Percentiles rank a stretch among this genome's conserved stretches.
Conservation (phyloP, 2,888 invertebrate species). For the Cetonia aurata region DNA sequence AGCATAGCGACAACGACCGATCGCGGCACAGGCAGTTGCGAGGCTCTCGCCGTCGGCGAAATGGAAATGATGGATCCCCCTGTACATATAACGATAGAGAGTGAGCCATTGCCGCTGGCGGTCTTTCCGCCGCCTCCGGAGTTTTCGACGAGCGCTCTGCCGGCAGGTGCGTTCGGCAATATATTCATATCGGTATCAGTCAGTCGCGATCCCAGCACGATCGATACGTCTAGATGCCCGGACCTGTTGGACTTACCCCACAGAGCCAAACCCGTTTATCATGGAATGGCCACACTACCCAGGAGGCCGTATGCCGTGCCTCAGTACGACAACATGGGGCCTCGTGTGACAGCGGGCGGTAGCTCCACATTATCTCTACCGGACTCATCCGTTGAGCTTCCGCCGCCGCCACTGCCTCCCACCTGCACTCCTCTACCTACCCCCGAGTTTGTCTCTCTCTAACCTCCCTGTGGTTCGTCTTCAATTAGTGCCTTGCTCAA, state of each 20-base stretch:
- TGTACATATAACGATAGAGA: constrained; percentile 70
- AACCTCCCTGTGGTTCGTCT: constrained; percentile 65
- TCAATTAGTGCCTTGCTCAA: constrained; percentile 68
- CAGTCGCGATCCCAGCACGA: constrained; percentile 77
- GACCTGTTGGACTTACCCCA: constrained; percentile 82
- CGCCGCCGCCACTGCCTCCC: constrained; percentile 71
- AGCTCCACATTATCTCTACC: constrained; percentile 89
- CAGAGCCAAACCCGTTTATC: constrained; percentile 65
- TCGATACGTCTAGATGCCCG: constrained; percentile 80
- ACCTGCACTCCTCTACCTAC: constrained; percentile 69
- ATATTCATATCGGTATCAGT: constrained; percentile 88
- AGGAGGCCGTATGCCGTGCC: constrained; percentile 70
- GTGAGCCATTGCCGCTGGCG: constrained; percentile 64
- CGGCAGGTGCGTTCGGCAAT: constrained; percentile 76
- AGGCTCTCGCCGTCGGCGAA: constrained; percentile 67
- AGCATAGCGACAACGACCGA: constrained; percentile 80
- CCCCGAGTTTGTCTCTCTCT: constrained; percentile 72
- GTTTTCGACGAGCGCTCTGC: constrained; percentile 70
- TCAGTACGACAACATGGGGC: constrained; percentile 92
- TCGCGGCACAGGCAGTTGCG: constrained; percentile 70
- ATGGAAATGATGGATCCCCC: constrained; percentile 69
- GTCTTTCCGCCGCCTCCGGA: constrained; percentile 72
- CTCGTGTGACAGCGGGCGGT: constrained; percentile 88
- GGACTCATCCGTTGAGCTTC: constrained; percentile 68
- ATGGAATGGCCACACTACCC: constrained; percentile 66